Evolutionary conservation across 2,797 vertebrate species (phyloP).

Genomic region (Phrynocephalus guinanensis): DNA sequence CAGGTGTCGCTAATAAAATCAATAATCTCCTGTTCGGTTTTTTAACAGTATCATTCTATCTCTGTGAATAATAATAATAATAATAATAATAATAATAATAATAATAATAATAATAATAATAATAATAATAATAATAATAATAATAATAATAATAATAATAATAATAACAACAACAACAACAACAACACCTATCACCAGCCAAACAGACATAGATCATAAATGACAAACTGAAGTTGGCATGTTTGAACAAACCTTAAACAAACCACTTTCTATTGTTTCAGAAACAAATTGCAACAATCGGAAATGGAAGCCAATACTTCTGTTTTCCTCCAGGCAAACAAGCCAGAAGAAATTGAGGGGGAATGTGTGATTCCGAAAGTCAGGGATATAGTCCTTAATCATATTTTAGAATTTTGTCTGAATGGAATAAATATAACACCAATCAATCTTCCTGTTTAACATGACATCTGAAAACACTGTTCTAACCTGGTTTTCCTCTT

Average conservation of each 20-base stretch:
- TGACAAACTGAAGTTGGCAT: no score
- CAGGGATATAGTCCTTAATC: not conserved
- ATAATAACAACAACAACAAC: not conserved
- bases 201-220: no score
- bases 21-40: slow-evolving; percentile 96
- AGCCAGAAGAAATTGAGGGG: no score
- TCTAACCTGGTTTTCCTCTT: not conserved
- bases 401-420: not conserved
- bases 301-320: no score
- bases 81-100: not conserved
- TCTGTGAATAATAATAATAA: slow-evolving; percentile 78
- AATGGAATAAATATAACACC: not conserved
- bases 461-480: not conserved
- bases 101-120: not conserved
- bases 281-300: no score
- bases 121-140: no score
- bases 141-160: no score
- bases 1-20: slow-evolving; percentile 94
- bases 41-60: slow-evolving; percentile 96
- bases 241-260: no score
- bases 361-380: not conserved
- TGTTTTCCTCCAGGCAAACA: no score
- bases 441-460: not conserved
- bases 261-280: no score
- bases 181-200: not conserved